Percentiles rank a stretch among this genome's conserved stretches.
Conservation (phyloP, 2,888 invertebrate genomes). For the Dicyrtomina minuta region DNA sequence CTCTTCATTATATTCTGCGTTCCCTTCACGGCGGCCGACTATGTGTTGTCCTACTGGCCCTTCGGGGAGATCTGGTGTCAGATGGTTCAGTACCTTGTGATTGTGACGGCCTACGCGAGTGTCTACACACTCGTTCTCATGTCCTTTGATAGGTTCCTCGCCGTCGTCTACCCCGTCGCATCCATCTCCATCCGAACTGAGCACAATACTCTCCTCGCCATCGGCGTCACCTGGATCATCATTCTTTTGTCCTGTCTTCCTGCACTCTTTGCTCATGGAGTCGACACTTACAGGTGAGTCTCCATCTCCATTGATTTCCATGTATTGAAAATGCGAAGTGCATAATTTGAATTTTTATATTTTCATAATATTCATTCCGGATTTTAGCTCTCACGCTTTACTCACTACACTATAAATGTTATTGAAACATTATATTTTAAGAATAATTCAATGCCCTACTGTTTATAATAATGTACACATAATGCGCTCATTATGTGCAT, state of each 20-base stretch:
- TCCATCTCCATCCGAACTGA: constrained; percentile 83
- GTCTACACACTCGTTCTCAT: constrained; percentile 91
- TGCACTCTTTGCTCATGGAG: constrained; percentile 74
- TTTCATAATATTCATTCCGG: background rate
- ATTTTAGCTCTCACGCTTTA: background rate
- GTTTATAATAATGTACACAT: no score
- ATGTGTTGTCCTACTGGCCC: constrained; percentile 83
- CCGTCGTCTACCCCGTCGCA: constrained; percentile 88
- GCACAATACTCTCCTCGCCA: constrained; percentile 75
- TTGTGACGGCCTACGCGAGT: constrained; percentile 88
- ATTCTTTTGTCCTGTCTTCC: constrained; percentile 78
- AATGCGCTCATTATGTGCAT: no score
- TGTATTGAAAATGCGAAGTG: no score
- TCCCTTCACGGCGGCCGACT: constrained; percentile 89
- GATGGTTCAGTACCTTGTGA: constrained; percentile 85
- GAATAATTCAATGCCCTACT: no score
- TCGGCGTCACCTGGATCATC: constrained; percentile 76
- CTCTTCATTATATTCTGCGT: constrained; percentile 91
- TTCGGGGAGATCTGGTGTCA: constrained; percentile 88
- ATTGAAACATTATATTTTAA: background rate
- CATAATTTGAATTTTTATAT: background rate
- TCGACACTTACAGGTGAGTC: constrained; percentile 66
- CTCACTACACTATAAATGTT: background rate
- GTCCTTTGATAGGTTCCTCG: constrained; percentile 86
- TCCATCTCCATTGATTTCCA: constrained; percentile 1